Conservation (phyloP, 35 echinoderm and acorn worm species). For the Lytechinus variegatus region DNA sequence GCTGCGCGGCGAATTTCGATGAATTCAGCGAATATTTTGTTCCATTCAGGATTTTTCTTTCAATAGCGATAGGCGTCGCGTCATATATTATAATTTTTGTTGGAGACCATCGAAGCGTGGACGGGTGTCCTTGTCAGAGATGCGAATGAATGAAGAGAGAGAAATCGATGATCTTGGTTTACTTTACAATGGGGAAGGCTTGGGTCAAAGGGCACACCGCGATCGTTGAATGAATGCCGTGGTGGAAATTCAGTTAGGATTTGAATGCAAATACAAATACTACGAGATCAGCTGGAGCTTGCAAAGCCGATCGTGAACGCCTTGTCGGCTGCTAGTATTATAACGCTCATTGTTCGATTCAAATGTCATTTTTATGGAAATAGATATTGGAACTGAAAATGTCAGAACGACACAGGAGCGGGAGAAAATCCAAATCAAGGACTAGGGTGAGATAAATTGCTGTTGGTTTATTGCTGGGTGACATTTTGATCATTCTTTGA, state of each 20-base stretch:
- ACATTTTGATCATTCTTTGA: no score
- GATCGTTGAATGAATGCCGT: background rate
- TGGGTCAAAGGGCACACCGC: background rate
- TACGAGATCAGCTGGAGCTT: background rate
- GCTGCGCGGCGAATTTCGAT: background rate
- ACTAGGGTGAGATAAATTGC: conserved; percentile 10
- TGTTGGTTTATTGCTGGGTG: background rate
- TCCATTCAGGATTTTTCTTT: no score
- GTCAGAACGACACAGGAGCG: conserved; percentile 10
- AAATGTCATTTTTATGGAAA: background rate
- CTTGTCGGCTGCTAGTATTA: conserved; percentile 28
- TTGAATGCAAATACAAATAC: conserved; percentile 26
- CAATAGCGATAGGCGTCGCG: background rate
- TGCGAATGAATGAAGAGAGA: background rate
- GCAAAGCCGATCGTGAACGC: background rate
- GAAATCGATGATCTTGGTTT: background rate
- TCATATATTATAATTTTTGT: background rate
- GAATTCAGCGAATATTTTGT: no score
- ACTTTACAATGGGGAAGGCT: background rate
- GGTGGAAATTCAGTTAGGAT: conserved; percentile 34
- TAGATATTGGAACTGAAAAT: background rate
- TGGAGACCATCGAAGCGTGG: background rate
- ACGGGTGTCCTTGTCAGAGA: background rate
- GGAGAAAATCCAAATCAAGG: conserved; percentile 19
- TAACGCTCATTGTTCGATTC: background rate